Evolutionary conservation across 2,888 invertebrate species (phyloP), one percentile per base, ranked within the genome.

Genomic region (Tetheella fluctuosa): DNA sequence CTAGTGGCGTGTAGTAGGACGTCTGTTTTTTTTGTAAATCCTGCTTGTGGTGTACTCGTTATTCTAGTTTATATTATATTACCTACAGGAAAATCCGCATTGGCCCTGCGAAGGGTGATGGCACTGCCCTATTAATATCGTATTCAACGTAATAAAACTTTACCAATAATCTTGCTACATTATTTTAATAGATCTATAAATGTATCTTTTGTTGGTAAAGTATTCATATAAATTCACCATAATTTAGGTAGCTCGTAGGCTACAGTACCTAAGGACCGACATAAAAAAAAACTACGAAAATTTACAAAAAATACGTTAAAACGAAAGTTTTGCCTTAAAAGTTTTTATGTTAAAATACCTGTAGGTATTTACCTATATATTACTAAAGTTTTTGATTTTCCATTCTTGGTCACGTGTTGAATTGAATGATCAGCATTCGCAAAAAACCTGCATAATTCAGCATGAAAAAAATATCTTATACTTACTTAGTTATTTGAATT

Each of bases 321-420:
- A n/a, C n/a, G n/a, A n/a, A n/a, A n/a, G n/a, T n/a, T n/a, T n/a
- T n/a, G n/a, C 25, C 2, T 25, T 6, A 25, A 6, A 25, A 25
- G 2, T 2, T 8, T 5, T 6, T 30, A 30, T 8, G 7, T 1
- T 1, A 8, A 30, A 30, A 30, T 5, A 8, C 30, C 7, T 30
- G 30, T 30, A 8, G 7, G 5, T 34, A 30, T 20, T 20, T 17
- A 54, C 54, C 8, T 6, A 17, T 23, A 25, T 13, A 5, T 1
- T 34, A 34, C 2, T 34, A 48, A 34, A 34, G 17, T 1, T 61
- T 60, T 63, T 54, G 48, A 60, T 67, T 67, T 64, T 63, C 59
- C 61, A 67, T 68, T 74, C 64, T 68, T 60, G 52, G 75, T 74
- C 74, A 76, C 77, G 77, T 73, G 69, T 70, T 74, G 56, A 4